Conservation (phyloP, 2,797 vertebrate genomes). For the Anas bahamensis region DNA sequence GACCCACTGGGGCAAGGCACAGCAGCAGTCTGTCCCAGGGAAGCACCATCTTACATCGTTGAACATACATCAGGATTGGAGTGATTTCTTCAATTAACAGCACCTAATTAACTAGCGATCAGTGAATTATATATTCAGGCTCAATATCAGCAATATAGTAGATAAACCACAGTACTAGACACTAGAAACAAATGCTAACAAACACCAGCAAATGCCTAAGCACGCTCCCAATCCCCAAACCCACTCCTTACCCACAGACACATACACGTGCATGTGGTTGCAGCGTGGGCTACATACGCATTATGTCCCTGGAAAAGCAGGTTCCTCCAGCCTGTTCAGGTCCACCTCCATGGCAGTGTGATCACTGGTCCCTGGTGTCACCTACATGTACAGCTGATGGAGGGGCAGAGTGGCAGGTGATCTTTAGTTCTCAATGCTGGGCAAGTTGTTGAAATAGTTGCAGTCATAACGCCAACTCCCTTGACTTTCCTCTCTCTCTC, state of each 20-base stretch:
- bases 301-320: not conserved
- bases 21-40: not conserved
- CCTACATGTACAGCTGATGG: not conserved
- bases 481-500: not conserved
- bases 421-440: not conserved
- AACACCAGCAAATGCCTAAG: not conserved
- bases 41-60: not conserved
- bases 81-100: not conserved
- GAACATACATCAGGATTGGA: not conserved
- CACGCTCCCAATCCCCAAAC: not conserved
- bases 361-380: not conserved
- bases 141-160: not conserved
- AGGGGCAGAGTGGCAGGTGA: too few relatives aligned
- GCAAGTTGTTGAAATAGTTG: not conserved
- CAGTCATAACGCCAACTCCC: not conserved
- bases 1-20: not conserved
- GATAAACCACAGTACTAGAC: not conserved
- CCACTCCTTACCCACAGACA: not conserved
- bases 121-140: not conserved
- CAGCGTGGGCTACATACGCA: accelerated
- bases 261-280: accelerated
- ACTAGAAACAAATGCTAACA: not conserved
- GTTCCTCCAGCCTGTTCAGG: not conserved
- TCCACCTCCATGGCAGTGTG: not conserved
- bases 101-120: not conserved